Evolutionary conservation across 2,888 invertebrate species (phyloP).

Genomic region (Xanthorhoe spadicearia): DNA sequence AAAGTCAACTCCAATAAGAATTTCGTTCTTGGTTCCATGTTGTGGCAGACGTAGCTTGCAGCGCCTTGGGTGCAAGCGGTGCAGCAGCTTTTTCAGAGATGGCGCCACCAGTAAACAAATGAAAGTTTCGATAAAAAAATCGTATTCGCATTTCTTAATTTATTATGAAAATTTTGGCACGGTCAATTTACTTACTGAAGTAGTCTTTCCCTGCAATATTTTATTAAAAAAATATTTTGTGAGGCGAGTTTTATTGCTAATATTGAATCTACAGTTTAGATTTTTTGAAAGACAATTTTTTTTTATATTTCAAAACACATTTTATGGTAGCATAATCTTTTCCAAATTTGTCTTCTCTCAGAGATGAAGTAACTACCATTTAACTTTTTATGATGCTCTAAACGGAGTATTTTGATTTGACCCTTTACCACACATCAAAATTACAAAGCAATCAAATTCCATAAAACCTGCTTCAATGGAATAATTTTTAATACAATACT

Average conservation of each 20-base stretch:
- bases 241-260: background rate
- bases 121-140: background rate
- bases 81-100: conserved; percentile 47
- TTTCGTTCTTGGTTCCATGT: conserved; percentile 36
- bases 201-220: background rate
- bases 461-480: conserved; percentile 46
- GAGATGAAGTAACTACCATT: conserved; percentile 16
- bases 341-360: conserved; percentile 1
- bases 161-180: too few relatives aligned
- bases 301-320: background rate
- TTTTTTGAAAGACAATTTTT: background rate
- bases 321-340: background rate
- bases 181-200: too few relatives aligned
- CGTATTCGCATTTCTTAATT: too few relatives aligned
- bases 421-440: conserved; percentile 43
- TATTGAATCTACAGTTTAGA: background rate
- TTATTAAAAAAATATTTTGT: background rate
- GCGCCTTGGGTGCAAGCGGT: conserved; percentile 45
- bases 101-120: conserved; percentile 47
- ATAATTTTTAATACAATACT: background rate
- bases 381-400: conserved; percentile 32
- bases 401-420: conserved; percentile 27
- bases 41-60: conserved; percentile 13
- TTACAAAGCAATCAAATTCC: conserved; percentile 58
- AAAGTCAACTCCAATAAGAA: conserved; percentile 18